Base-by-base conservation (phyloP, 2,888 invertebrate genomes). In the Dinocampus coccinellae region DNA sequence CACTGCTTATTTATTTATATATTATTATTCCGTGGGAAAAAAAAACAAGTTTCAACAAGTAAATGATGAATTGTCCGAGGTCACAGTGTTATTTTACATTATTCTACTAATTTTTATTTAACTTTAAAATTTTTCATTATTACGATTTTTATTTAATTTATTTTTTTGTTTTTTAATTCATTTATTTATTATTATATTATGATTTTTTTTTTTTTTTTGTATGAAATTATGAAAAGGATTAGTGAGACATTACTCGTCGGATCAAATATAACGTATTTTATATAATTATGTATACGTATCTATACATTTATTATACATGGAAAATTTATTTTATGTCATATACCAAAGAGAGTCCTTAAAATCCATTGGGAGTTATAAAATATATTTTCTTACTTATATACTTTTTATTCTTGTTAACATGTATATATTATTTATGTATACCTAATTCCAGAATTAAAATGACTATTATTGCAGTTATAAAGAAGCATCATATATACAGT, bases 21-120 rank as follows among this genome's bases (percentile, higher is more conserved):
- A 57, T 29, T 34, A 3, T 55, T 42, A 26, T 53, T 61, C 73
- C 73, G 71, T 72, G 72, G 73, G 72, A 74, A 74, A n/a, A n/a
- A n/a, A n/a, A 72, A 62, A 70, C 52, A 52, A 53, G 68, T 47
- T 16, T 16, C 16, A 9, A 47, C 1, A n/a, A n/a, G 16, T 47
- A n/a, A 47, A 47, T 58, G 39, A 24, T 29, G 61, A 68, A 60
- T 33, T 29, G 36, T 20, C 11, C 39, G 61, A 53, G 61, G 68
- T 68, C 61, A 47, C 33, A 33, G 36, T 60, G 68, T 61, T 39
- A 53, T 34, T 34, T 42, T 47, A 42, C 47, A 39, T 58, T 58
- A 67, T 58, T 58, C 16, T 4, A 7, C 7, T 7, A 29, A 29
- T 29, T 29, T 29, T 29, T 7, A 4, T 29, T 29, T 29, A 3